Evolutionary conservation across 1,140 invertebrate genomes (phyloP), one percentile per base, ranked within the genome.

Genomic region (Bombyx mandarina): DNA sequence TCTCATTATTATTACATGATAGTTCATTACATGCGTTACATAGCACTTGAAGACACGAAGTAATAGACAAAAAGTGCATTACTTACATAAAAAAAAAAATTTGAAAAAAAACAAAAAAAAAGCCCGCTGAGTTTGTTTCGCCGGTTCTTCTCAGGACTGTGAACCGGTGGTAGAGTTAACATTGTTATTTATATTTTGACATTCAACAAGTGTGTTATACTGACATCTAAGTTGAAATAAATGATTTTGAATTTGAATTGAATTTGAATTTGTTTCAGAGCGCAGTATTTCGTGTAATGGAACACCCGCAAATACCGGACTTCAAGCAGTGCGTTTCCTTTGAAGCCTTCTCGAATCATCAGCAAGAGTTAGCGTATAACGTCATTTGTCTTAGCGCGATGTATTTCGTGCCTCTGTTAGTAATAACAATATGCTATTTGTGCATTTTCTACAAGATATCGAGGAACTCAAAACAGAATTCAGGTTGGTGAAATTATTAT

Each of bases 281-380:
- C 70, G 83, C 94, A 18, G 91, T 95, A 10, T 95, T 94, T 75
- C 92, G 93, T 66, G 91, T 94, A 5, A 88, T 89, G 65, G 73
- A 72, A 3, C 94, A 94, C 79, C 93, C 93, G 0, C 67, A 88
- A 0, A 89, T 91, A 65, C 88, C 88, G 0, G 89, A 92, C 65
- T 95, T 92, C 81, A 82, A 89, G 51, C 94, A 95, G 69, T 95
- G 94, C 67, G 93, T 95, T 0, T 93, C 93, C 0, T 94, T 94
- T 77, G 91, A 91, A 49, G 93, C 91, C 55, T 94, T 95, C 78
- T 81, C 88, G 0, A 90, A 89, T 0, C 77, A 80, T 0, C 70
- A 86, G 0, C 90, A 93, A 60, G 93, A 95, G 72, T 84, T 90
- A 10, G 89, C 90, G 6, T 95, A 95, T 84, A 94, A 93, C 71